Evolutionary conservation across 2,113 vertebrate species (phyloP).

Genomic region (Ondatra zibethicus): DNA sequence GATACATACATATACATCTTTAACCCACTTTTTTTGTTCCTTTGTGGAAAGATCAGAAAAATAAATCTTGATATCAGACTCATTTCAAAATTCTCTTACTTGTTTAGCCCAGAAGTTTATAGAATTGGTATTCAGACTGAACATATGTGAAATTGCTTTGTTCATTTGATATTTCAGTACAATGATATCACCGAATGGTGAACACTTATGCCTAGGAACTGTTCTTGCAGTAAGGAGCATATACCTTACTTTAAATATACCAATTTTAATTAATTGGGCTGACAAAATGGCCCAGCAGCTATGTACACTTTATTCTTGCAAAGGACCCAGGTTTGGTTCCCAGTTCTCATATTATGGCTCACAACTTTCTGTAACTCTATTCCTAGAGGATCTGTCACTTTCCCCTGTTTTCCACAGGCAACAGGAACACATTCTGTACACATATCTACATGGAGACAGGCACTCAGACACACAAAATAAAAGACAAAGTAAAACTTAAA

Average conservation of each 20-base stretch:
- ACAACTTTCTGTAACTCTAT: not conserved
- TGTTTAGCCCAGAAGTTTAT: not conserved
- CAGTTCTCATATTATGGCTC: too few relatives aligned
- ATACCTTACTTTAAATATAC: not conserved
- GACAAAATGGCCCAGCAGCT: fast-evolving
- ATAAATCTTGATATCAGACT: not conserved
- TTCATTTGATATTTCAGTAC: not conserved
- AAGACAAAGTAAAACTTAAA: not conserved
- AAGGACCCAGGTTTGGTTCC: not conserved
- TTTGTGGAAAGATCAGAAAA: not conserved
- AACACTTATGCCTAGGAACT: not conserved
- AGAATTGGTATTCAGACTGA: not conserved
- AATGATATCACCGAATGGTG: not conserved
- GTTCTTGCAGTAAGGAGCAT: not conserved
- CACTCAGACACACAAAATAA: not conserved
- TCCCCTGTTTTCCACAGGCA: not conserved
- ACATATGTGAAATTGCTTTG: not conserved
- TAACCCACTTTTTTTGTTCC: not conserved
- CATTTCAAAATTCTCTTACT: not conserved
- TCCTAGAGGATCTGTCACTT: too few relatives aligned
- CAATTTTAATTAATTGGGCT: not conserved
- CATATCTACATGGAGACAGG: too few relatives aligned
- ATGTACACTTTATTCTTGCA: not conserved
- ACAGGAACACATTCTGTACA: too few relatives aligned
- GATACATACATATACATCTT: not conserved